Conservation (phyloP, 2,888 invertebrate species). For the Spodoptera littoralis region DNA sequence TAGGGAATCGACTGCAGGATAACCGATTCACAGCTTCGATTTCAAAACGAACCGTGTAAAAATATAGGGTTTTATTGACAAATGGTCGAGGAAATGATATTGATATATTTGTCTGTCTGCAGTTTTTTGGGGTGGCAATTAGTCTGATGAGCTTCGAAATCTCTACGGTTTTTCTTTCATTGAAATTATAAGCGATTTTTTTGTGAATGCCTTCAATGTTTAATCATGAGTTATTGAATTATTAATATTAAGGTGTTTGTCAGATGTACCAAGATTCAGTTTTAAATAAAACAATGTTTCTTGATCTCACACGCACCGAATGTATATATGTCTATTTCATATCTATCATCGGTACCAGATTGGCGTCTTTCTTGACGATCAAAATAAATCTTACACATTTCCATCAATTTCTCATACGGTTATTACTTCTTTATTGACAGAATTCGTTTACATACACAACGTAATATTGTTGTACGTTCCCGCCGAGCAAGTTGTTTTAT, state of each 20-base stretch:
- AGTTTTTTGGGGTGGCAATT: slow-evolving; percentile 4
- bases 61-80: slow-evolving; percentile 52
- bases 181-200: too few relatives aligned
- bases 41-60: slow-evolving; percentile 64
- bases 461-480: background rate
- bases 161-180: too few relatives aligned
- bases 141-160: background rate
- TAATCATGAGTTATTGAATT: background rate
- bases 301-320: background rate
- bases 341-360: slow-evolving; percentile 10
- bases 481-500: slow-evolving; percentile 5
- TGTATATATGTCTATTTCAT: background rate
- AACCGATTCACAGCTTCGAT: slow-evolving; percentile 67
- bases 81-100: slow-evolving; percentile 44
- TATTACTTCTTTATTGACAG: slow-evolving; percentile 8
- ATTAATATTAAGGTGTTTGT: too few relatives aligned
- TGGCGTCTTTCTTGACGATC: slow-evolving; percentile 2
- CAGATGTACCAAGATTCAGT: too few relatives aligned
- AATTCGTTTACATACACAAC: background rate
- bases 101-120: slow-evolving; percentile 7
- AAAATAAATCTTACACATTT: slow-evolving; percentile 16
- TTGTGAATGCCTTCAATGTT: too few relatives aligned
- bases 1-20: slow-evolving; percentile 59
- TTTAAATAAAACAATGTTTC: too few relatives aligned
- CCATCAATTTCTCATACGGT: background rate